These are phyloP conservation scores for Bombyx mori DNA, from an alignment of 1,140 invertebrate genomes.

Conservation along the genomic window ASM3026992v2 NC_085133.1:1926501-1927000, in stretches of 20 bases:
- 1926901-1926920: slow-evolving; percentile 32
- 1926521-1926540: too few relatives aligned
- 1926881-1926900: not conserved
- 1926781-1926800: slow-evolving; percentile 66
- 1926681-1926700: too few relatives aligned
- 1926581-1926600: too few relatives aligned
- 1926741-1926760: slow-evolving; percentile 47
- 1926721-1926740: too few relatives aligned
- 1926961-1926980: slow-evolving; percentile 64
- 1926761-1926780: slow-evolving; percentile 65
- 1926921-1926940: slow-evolving; percentile 67
- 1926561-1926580: too few relatives aligned
- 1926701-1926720: too few relatives aligned
- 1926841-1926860: not conserved
- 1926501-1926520: too few relatives aligned
- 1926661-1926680: too few relatives aligned
- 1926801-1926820: slow-evolving; percentile 31
- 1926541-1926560: too few relatives aligned
- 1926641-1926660: too few relatives aligned
- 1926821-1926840: not conserved
- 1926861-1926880: not conserved
- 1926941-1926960: slow-evolving; percentile 67
- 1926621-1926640: too few relatives aligned
- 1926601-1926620: too few relatives aligned
- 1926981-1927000: slow-evolving; percentile 67